phyloP scores from a whole-genome alignment of 2,888 invertebrate species.

The Apotomis turbidana region DNA sequence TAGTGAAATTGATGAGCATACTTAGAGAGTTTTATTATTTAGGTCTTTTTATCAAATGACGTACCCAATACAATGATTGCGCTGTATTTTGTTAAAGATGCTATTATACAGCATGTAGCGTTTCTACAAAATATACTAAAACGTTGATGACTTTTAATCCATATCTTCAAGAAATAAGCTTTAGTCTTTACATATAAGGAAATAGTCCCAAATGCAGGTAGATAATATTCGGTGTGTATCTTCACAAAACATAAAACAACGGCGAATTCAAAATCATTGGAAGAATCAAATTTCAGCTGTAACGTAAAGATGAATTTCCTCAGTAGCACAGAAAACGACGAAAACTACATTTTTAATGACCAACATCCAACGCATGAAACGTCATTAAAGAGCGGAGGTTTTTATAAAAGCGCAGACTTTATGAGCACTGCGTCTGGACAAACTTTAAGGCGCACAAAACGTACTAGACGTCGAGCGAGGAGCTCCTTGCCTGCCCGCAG shows the following conservation, averaged over 20 bases:
- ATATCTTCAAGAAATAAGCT: too few relatives aligned
- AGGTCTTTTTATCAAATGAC: neutral
- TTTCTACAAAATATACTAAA: too few relatives aligned
- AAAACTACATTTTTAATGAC: slow-evolving; percentile 15
- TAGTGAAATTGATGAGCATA: slow-evolving; percentile 14
- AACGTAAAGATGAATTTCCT: neutral
- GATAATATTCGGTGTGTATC: too few relatives aligned
- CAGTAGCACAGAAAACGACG: neutral
- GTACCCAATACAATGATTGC: too few relatives aligned
- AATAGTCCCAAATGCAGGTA: too few relatives aligned
- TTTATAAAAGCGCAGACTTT: slow-evolving; percentile 32
- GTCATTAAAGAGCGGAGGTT: slow-evolving; percentile 27
- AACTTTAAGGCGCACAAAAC: slow-evolving; percentile 36
- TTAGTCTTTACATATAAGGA: too few relatives aligned
- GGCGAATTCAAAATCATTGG: too few relatives aligned
- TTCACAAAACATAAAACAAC: too few relatives aligned
- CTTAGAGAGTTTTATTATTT: neutral
- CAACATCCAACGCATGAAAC: slow-evolving; percentile 23
- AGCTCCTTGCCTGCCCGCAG: slow-evolving; percentile 34
- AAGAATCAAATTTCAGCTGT: neutral
- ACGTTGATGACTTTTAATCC: too few relatives aligned
- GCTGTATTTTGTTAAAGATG: too few relatives aligned
- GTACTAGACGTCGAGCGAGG: slow-evolving; percentile 30
- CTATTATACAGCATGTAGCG: too few relatives aligned
- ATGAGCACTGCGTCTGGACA: slow-evolving; percentile 37